These are phyloP conservation scores for Donacobius atricapilla DNA, from an alignment of 2,113 vertebrate species.

Conservation along the genomic window DNA sequence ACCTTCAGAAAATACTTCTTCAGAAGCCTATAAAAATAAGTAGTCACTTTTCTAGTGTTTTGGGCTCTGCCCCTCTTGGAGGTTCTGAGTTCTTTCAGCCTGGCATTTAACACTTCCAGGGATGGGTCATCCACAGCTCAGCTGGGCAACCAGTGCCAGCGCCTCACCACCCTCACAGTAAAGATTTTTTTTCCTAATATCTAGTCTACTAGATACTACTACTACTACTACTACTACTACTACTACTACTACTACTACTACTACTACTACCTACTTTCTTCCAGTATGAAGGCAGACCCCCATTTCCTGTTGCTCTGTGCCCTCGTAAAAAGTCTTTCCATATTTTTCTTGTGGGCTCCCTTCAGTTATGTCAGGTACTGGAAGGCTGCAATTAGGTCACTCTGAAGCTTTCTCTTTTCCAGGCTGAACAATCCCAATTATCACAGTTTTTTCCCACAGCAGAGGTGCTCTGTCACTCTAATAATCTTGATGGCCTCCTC, in stretches of 20 bases:
- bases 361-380: background rate
- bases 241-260: background rate
- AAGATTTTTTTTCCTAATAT: background rate
- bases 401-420: background rate
- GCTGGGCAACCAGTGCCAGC: background rate
- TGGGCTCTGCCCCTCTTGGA: conserved; percentile 70
- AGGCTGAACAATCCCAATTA: background rate
- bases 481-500: background rate
- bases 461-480: background rate
- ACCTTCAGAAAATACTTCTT: background rate
- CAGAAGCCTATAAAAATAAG: background rate
- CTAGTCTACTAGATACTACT: background rate
- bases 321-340: background rate
- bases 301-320: background rate
- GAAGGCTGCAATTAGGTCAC: background rate
- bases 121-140: background rate
- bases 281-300: background rate
- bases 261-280: too few species aligned
- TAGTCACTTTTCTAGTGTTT: conserved; percentile 74
- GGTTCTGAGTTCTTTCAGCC: conserved; percentile 29
- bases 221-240: background rate
- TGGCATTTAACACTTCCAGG: background rate
- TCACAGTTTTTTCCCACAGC: background rate
- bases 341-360: background rate
- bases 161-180: background rate